phyloP scores from a whole-genome alignment of 2,113 vertebrate genomes.

The Hippocampus comes region DNA sequence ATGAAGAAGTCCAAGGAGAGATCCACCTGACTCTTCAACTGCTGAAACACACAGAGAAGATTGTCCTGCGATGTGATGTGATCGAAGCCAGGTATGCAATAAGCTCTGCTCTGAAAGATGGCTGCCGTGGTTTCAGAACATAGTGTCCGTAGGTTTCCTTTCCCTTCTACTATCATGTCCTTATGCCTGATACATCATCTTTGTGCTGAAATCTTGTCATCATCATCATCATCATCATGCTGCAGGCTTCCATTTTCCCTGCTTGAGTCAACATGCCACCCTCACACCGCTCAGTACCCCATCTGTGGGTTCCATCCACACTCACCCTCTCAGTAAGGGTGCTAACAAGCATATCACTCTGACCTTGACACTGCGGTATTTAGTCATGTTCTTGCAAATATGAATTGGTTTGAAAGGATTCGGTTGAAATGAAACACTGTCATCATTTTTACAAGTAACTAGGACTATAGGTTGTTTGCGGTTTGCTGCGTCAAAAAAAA shows the following conservation, averaged over 20 bases:
- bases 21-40: conserved; percentile 77
- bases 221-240: conserved; percentile 31
- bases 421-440: conserved; percentile 9
- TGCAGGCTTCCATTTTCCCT: conserved; percentile 37
- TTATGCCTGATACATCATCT: conserved; percentile 5
- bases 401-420: conserved; percentile 21
- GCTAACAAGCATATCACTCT: conserved; percentile 56
- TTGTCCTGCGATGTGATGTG: conserved; percentile 77
- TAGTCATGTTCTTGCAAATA: conserved; percentile 16
- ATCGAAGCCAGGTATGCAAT: conserved; percentile 79
- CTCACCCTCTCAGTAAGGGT: conserved; percentile 25
- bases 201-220: conserved; percentile 36
- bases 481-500: conserved; percentile 16
- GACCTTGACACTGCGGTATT: conserved; percentile 36
- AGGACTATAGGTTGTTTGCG: background rate
- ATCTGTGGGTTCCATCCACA: conserved; percentile 48
- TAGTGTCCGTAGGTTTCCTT: background rate
- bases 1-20: conserved; percentile 88
- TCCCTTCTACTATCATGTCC: conserved; percentile 1
- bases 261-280: conserved; percentile 38
- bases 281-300: conserved; percentile 53
- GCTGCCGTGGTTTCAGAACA: background rate
- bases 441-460: conserved; percentile 4
- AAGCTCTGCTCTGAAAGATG: background rate
- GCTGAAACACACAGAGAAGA: conserved; percentile 53